Conservation (phyloP, 2,797 vertebrate genomes). For the Chaetophractus vellerosus region DNA sequence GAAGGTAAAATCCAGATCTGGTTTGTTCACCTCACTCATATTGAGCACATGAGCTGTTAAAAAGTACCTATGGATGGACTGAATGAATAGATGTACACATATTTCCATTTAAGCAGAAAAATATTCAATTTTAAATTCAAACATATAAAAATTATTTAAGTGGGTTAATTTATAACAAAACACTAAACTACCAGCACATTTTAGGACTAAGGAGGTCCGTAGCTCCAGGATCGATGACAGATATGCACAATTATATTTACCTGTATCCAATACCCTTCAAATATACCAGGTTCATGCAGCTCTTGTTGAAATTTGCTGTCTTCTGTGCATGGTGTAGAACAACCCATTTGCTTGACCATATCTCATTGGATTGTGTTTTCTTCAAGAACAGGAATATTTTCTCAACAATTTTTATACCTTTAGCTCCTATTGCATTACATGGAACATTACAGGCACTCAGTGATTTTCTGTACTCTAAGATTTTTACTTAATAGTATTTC, state of each 20-base stretch:
- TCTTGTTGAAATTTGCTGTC: not conserved
- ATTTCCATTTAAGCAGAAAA: not conserved
- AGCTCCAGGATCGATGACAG: too few species aligned
- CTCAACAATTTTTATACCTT: not conserved
- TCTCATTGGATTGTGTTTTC: not conserved
- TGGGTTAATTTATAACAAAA: not conserved
- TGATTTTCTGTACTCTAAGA: not conserved
- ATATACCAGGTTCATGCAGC: not conserved
- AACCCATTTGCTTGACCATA: not conserved
- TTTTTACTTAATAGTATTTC: not conserved
- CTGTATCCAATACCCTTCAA: not conserved
- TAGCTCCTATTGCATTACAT: not conserved
- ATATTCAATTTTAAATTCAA: not conserved
- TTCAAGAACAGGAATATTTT: not conserved
- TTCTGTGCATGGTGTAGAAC: too few species aligned
- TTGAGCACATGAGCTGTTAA: not conserved
- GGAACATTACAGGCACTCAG: not conserved
- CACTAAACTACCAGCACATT: not conserved
- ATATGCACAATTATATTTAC: not conserved
- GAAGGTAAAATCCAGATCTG: not conserved
- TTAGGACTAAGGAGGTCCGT: not conserved
- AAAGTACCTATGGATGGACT: not conserved
- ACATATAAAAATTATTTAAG: not conserved
- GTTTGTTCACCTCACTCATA: not conserved
- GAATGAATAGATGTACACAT: not conserved